Evolutionary conservation across 2,888 invertebrate genomes (phyloP), one percentile per base, ranked within the genome.

Genomic region (Thecophora atra): DNA sequence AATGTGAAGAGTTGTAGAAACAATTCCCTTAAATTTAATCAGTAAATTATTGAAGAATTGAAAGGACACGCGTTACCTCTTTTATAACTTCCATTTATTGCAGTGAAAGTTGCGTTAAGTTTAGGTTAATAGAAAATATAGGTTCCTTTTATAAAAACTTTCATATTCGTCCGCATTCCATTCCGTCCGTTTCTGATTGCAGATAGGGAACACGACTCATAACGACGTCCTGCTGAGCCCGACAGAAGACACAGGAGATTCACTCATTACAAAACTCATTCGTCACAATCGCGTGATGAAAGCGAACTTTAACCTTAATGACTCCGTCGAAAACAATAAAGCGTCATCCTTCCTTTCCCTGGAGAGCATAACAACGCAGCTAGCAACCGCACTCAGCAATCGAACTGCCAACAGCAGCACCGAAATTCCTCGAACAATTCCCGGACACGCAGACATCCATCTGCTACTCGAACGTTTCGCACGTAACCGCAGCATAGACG

Each of bases 401-500:
- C 19, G 47, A 26, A 4, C 2, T 42, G 3, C 52, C 58, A n/a
- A 26, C 8, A 71, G 62, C 19, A 26, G 5, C 26, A 24, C 58
- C 28, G 15, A 24, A 7, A 8, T 37, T 37, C 11, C 15, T 24
- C 24, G 8, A 15, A 15, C 58, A 4, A 28, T 2, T 24, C 24
- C 26, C 24, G 47, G 44, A 4, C 30, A 52, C 15, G 58, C 74
- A 47, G 80, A 82, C 73, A 82, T 82, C 3, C 24, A 47, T 37
- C 78, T 80, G 37, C 67, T 85, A 0, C 77, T 85, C 64, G 89
- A 91, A 72, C 89, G 90, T 77, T 92, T 91, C 83, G 88, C 91
- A 5, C 88, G 89, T 73, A 94, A 94, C 85, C 89, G 91, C 68
- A 91, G 91, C 66, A 90, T 94, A 58, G 91, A 92, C 77, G 91